Conservation (phyloP, 1,140 invertebrate genomes). For the Nephila pilipes region DNA sequence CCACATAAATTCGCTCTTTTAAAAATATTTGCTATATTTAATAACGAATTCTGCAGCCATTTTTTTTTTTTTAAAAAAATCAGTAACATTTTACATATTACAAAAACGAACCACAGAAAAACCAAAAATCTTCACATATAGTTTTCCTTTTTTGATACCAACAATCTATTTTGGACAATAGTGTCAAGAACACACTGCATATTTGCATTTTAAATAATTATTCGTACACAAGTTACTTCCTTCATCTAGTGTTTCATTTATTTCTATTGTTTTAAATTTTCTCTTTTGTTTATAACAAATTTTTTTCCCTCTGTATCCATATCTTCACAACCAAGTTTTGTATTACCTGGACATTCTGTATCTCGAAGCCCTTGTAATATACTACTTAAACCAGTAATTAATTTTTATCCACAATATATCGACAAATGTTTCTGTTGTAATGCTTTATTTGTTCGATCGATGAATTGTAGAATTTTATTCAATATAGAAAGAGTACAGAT, state of each 20-base stretch:
- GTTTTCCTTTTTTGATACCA: neutral
- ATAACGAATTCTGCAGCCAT: neutral
- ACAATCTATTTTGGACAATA: neutral
- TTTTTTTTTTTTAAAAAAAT: neutral
- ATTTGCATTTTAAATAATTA: neutral
- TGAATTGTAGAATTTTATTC: slow-evolving; percentile 8
- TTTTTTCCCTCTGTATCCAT: neutral
- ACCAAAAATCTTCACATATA: neutral
- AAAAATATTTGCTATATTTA: neutral
- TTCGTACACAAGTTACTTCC: neutral
- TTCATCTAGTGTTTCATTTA: neutral
- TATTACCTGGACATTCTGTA: neutral
- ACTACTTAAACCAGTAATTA: neutral
- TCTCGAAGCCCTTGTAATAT: neutral
- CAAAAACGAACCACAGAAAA: neutral
- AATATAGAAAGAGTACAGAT: neutral
- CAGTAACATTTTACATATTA: neutral
- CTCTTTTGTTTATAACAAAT: neutral
- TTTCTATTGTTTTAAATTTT: neutral
- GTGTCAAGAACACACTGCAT: neutral
- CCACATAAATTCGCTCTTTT: neutral
- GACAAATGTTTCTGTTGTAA: neutral
- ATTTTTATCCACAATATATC: neutral
- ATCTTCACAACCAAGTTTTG: neutral
- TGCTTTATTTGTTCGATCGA: neutral